Conservation (phyloP, 2,888 invertebrate genomes). For the Cephus runcator region DNA sequence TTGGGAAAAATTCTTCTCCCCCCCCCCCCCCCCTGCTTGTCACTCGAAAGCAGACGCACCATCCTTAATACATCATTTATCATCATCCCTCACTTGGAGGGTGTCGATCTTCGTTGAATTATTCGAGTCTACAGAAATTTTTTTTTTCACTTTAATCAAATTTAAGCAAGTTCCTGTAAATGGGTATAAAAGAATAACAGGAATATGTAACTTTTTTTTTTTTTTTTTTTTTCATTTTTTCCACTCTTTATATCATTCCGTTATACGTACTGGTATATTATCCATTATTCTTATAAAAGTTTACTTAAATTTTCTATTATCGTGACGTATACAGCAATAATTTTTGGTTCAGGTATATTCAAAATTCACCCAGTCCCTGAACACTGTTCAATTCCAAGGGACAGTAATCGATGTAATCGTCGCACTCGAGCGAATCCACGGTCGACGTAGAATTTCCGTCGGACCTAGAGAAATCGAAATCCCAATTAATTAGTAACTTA, state of each 20-base stretch:
- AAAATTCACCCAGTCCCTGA: background rate
- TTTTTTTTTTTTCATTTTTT: too few species aligned
- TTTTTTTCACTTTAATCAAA: too few species aligned
- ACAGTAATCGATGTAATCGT: slow-evolving; percentile 49
- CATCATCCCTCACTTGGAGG: background rate
- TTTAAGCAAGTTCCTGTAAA: too few species aligned
- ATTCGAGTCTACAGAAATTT: too few species aligned
- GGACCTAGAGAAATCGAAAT: slow-evolving; percentile 12
- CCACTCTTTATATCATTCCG: background rate
- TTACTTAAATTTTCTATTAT: background rate
- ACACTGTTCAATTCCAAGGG: slow-evolving; percentile 56
- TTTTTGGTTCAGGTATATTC: background rate
- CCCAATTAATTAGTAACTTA: background rate
- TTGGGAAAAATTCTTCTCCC: background rate
- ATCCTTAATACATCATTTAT: background rate
- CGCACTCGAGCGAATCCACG: slow-evolving; percentile 44
- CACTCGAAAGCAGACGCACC: background rate
- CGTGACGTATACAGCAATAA: background rate
- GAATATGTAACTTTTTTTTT: too few species aligned
- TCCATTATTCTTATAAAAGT: background rate
- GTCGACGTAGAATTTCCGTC: slow-evolving; percentile 42
- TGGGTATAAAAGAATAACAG: too few species aligned
- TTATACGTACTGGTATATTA: background rate
- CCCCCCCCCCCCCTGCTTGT: too few species aligned
- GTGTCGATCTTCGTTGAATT: too few species aligned